Base-by-base conservation (phyloP, 2,888 invertebrate genomes). In the Pediacus dermestoides region DNA sequence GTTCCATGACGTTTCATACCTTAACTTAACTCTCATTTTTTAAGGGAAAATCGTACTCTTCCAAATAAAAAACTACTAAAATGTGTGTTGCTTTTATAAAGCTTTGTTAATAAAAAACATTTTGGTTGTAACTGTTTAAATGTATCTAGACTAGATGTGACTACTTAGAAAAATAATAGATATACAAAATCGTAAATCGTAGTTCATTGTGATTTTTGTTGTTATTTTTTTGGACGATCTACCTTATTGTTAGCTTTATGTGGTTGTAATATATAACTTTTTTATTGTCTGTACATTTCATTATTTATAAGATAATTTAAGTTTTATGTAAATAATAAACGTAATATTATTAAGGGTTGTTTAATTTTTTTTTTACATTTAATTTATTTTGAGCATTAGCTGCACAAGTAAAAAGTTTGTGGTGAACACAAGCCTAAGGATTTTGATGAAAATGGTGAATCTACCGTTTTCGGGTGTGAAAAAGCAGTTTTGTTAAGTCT, bases 251-350 rank as follows among this genome's bases (percentile, higher is more conserved):
- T 44, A 45, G 36, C 34, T 14, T 51, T 48, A 18, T 35, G 43
- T 48, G 44, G 46, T 49, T n/a, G n/a, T 53, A 50, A 50, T 50
- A 51, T 46, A 51, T 53, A 52, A 49, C 45, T 42, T 52, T 46
- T 52, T 51, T 48, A 48, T 48, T 51, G 42, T 51, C 41, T 48
- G 47, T 51, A 51, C 48, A 46, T 52, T 44, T 45, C 39, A 37
- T 36, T 37, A 25, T 40, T 40, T 39, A 26, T 44, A 44, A 40
- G 44, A n/a, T 15, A 4, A 33, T 16, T 48, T 50, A 40, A 45
- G 42, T 7, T 52, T 49, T 21, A 31, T 52, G 50, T 52, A 50
- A 41, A 45, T 48, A 42, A 18, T 7, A 41, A 32, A 7, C 21
- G 14, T 35, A n/a, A n/a, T 11, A 12, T 39, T 23, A 10, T 10